Percentiles rank a stretch among this genome's conserved stretches.
These are phyloP conservation scores for Crypturellus undulatus DNA, from an alignment of 2,113 vertebrate genomes.

Conservation along the genomic window DNA sequence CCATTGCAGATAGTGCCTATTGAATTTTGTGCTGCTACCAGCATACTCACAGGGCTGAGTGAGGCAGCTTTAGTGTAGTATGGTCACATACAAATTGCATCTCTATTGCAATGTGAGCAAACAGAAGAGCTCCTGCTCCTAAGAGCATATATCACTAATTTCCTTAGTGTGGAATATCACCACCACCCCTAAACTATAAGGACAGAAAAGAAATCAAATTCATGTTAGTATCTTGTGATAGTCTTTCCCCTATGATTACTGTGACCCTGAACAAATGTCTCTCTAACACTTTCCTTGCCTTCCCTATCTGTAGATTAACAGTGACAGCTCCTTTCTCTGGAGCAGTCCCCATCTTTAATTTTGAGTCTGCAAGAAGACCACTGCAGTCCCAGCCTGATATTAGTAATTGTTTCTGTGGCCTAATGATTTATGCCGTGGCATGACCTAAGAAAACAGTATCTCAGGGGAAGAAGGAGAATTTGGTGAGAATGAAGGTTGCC, in stretches of 20 bases:
- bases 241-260: neutral
- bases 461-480: neutral
- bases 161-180: neutral
- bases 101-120: neutral
- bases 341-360: neutral
- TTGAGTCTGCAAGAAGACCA: neutral
- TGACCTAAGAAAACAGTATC: neutral
- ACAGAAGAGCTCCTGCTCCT: neutral
- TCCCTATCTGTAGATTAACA: neutral
- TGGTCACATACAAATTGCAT: neutral
- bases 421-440: neutral
- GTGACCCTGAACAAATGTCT: neutral
- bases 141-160: neutral
- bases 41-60: neutral
- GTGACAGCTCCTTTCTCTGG: neutral
- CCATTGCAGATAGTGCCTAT: neutral
- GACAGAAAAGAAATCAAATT: neutral
- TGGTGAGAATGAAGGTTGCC: neutral
- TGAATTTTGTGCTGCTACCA: rapidly evolving
- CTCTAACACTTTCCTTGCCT: neutral
- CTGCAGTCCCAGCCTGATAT: neutral
- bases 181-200: neutral
- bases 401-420: neutral
- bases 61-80: neutral
- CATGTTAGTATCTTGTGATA: rapidly evolving